Evolutionary conservation across 2,113 vertebrate species (phyloP).

Genomic region (Notechis scutatus): DNA sequence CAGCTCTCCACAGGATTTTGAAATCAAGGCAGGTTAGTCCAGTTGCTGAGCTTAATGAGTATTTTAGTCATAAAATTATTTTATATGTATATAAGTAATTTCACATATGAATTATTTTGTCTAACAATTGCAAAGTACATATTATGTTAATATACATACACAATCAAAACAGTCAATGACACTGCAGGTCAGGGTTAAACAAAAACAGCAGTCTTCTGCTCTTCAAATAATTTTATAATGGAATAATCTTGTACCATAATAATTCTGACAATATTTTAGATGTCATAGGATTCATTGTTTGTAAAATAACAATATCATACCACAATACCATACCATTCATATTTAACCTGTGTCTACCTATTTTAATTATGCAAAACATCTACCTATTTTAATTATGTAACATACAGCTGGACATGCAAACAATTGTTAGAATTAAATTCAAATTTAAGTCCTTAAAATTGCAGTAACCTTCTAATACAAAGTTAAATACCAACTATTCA

Average conservation of each 20-base stretch:
- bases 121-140: conserved; percentile 21
- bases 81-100: conserved; percentile 49
- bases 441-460: neutral
- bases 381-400: too few species aligned
- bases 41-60: conserved; percentile 6
- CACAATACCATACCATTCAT: conserved; percentile 6
- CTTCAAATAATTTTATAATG: neutral
- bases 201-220: neutral
- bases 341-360: conserved; percentile 9
- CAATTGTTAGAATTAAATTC: neutral
- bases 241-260: neutral
- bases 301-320: neutral
- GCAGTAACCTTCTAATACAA: neutral
- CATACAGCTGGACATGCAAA: neutral
- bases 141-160: conserved; percentile 33
- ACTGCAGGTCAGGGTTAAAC: conserved; percentile 25
- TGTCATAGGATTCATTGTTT: neutral
- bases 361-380: neutral
- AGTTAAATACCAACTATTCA: neutral
- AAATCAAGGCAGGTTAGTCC: conserved; percentile 34
- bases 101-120: conserved; percentile 35
- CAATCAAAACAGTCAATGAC: conserved; percentile 45
- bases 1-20: conserved; percentile 39
- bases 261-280: neutral
- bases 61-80: conserved; percentile 44